Evolutionary conservation across 2,113 vertebrate genomes (phyloP).

Genomic region (Percopsis transmontana): DNA sequence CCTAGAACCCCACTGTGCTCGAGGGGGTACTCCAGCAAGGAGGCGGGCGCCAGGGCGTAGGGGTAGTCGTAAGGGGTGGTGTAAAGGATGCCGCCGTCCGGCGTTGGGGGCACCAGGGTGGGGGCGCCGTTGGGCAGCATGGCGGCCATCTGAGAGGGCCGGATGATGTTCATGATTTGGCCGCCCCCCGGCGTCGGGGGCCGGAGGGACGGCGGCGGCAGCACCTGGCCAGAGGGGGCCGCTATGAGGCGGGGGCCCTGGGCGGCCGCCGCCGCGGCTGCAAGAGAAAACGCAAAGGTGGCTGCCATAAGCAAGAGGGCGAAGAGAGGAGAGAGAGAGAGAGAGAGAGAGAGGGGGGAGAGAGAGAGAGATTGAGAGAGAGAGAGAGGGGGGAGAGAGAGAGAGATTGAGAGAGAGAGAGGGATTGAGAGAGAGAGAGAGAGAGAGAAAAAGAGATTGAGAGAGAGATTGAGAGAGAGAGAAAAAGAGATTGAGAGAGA

Average conservation of each 20-base stretch:
- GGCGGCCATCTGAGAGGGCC: slow-evolving; percentile 80
- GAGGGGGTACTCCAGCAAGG: slow-evolving; percentile 85
- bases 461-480: background rate
- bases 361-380: background rate
- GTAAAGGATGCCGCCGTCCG: slow-evolving; percentile 83
- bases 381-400: slow-evolving; percentile 7
- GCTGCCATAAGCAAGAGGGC: slow-evolving; percentile 80
- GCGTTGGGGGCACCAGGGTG: slow-evolving; percentile 78
- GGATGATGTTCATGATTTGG: slow-evolving; percentile 84
- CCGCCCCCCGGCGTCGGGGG: slow-evolving; percentile 76
- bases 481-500: background rate
- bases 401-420: slow-evolving; percentile 56
- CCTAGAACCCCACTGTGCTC: slow-evolving; percentile 85
- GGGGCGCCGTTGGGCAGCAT: slow-evolving; percentile 82
- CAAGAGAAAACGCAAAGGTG: slow-evolving; percentile 87
- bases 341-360: slow-evolving; percentile 12
- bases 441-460: slow-evolving; percentile 17
- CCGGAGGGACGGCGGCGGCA: slow-evolving; percentile 73
- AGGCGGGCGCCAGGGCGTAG: slow-evolving; percentile 83
- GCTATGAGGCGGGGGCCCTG: slow-evolving; percentile 81
- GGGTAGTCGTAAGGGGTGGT: slow-evolving; percentile 84
- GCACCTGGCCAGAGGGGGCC: slow-evolving; percentile 74
- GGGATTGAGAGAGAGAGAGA: slow-evolving; percentile 36
- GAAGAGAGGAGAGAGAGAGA: slow-evolving; percentile 34
- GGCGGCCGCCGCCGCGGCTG: slow-evolving; percentile 82